A percentile compares a stretch with the other conserved stretches of the same genome.
Conservation (phyloP, 2,797 vertebrate species). For the Sebastolobus alascanus region DNA sequence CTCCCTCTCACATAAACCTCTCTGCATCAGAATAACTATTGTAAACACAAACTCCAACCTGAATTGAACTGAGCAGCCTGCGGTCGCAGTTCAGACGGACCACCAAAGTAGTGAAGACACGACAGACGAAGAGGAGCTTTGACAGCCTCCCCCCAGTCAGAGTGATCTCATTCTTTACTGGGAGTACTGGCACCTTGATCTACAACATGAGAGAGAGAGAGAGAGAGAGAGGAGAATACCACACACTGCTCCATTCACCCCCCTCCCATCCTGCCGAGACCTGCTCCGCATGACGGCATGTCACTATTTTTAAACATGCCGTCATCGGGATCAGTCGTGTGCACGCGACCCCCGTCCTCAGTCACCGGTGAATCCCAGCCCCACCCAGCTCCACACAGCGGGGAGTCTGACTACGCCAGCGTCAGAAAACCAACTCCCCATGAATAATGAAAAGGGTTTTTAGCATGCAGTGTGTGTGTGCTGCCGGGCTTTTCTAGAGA, state of each 20-base stretch:
- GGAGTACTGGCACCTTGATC: conserved; percentile 71
- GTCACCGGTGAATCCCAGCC: conserved; percentile 33
- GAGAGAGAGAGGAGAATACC: conserved; percentile 25
- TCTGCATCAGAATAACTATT: background rate
- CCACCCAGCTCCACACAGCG: conserved; percentile 49
- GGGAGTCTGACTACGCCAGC: conserved; percentile 50
- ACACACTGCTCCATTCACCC: conserved; percentile 33
- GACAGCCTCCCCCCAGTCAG: conserved; percentile 49
- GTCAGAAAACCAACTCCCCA: conserved; percentile 60
- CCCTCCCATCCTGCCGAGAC: conserved; percentile 51
- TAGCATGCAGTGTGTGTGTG: conserved; percentile 55
- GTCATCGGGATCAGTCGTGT: conserved; percentile 65
- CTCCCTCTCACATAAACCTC: background rate
- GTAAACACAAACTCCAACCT: background rate
- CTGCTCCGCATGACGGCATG: conserved; percentile 69
- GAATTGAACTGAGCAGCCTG: background rate
- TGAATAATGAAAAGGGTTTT: conserved; percentile 77
- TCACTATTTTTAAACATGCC: conserved; percentile 83
- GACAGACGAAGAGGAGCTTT: conserved; percentile 38
- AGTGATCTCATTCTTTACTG: conserved; percentile 63
- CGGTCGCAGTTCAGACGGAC: conserved; percentile 11
- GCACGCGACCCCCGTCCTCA: conserved; percentile 25
- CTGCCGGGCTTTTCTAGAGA: conserved; percentile 41
- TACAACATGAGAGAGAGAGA: conserved; percentile 50
- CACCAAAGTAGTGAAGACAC: conserved; percentile 40